phyloP scores from a whole-genome alignment of 2,888 invertebrate genomes.

The Tryphoninae sp. region DNA sequence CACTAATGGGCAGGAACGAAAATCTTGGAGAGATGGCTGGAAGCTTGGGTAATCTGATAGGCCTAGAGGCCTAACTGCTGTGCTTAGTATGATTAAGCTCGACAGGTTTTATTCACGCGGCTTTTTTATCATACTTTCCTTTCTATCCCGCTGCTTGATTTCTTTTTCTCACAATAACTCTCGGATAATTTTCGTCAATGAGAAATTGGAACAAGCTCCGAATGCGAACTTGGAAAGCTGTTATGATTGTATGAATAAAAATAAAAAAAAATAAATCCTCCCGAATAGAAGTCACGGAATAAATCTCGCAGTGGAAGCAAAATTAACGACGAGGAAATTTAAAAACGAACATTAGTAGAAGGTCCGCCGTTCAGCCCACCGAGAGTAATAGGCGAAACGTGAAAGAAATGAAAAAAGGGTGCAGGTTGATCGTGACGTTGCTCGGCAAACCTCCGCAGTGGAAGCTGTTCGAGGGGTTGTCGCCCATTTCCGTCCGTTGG shows the following conservation, averaged over 20 bases:
- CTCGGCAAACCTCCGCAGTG: slow-evolving; percentile 15
- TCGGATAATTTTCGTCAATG: slow-evolving; percentile 30
- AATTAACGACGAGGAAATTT: slow-evolving; percentile 74
- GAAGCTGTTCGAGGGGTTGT: slow-evolving; percentile 65
- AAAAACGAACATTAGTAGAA: slow-evolving; percentile 67
- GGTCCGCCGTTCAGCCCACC: slow-evolving; percentile 63
- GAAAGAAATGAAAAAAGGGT: slow-evolving; percentile 14
- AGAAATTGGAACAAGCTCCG: background rate
- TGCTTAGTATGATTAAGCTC: slow-evolving; percentile 77
- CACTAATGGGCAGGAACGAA: slow-evolving; percentile 27
- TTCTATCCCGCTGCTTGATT: too few relatives aligned
- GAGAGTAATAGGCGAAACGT: slow-evolving; percentile 15
- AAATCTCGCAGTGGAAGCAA: slow-evolving; percentile 10
- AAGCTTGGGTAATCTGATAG: slow-evolving; percentile 70
- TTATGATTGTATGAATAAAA: background rate
- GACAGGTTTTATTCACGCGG: slow-evolving; percentile 66
- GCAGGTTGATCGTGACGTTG: slow-evolving; percentile 33
- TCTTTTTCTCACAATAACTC: background rate
- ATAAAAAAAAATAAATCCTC: background rate
- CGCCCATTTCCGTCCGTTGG: slow-evolving; percentile 72
- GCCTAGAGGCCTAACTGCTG: slow-evolving; percentile 68
- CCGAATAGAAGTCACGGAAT: background rate
- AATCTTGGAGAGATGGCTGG: background rate
- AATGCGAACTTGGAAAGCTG: background rate
- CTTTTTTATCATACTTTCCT: slow-evolving; percentile 16